A percentile compares a stretch with the other conserved stretches of the same genome.
phyloP scores from a whole-genome alignment of 2,797 vertebrate species.

The Hippopotamyrus pictus region DNA sequence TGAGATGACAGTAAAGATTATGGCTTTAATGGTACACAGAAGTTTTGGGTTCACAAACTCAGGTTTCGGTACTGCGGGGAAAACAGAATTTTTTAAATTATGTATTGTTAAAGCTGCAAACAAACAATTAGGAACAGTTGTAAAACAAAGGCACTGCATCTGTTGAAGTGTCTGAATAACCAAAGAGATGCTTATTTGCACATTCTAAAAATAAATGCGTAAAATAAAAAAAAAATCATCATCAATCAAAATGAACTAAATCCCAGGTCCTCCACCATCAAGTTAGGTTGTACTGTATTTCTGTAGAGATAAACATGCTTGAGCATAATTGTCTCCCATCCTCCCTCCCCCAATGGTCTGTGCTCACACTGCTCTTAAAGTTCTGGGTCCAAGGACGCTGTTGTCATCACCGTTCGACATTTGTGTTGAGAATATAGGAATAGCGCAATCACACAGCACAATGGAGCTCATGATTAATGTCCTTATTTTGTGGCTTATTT shows the following conservation, averaged over 20 bases:
- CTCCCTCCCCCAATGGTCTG: neutral
- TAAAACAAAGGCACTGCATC: neutral
- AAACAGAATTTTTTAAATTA: neutral
- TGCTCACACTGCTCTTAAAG: neutral
- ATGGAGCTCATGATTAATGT: too few species aligned
- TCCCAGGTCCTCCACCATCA: neutral
- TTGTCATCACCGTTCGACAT: too few species aligned
- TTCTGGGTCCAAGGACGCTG: neutral
- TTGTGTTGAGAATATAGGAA: too few species aligned
- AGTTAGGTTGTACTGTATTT: neutral
- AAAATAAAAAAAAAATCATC: neutral
- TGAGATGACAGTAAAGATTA: neutral
- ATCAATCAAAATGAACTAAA: neutral
- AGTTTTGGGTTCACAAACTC: neutral
- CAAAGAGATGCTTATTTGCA: neutral
- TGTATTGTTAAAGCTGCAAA: neutral
- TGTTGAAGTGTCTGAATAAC: neutral
- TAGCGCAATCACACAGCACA: too few species aligned
- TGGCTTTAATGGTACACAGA: neutral
- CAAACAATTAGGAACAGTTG: neutral
- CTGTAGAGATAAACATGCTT: neutral
- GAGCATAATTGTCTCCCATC: neutral
- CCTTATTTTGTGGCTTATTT: too few species aligned
- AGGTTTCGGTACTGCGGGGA: neutral
- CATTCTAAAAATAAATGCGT: neutral